Base-by-base conservation (phyloP, 2,113 vertebrate genomes). In the Anoura caudifer region DNA sequence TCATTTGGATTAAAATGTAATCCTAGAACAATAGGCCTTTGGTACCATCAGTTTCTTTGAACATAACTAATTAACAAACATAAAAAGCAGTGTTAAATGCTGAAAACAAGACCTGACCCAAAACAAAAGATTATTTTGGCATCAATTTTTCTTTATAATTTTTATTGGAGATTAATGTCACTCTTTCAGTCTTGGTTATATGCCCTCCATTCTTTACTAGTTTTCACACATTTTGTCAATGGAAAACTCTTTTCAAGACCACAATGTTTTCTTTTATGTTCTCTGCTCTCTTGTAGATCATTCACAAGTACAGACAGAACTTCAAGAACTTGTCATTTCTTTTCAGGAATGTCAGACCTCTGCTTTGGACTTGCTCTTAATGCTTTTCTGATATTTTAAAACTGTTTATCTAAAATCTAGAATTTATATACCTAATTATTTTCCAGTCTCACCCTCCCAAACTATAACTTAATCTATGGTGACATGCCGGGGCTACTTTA, bases 181-280 rank as follows among this genome's bases (percentile, higher is more conserved):
- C 14, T 73, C 4, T 31, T 73, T 72, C 11, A 41, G 13, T 43
- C 19, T 87, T 94, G 9, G 19, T 50, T 47, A 31, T 36, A 7
- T 67, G 7, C 1, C 3, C 7, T 43, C 9, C 19, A 17, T 41
- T 33, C 9, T 45, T 86, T 59, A 50, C 73, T 22, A 43, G 13
- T 87, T 87, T 61, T 56, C 13, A 61, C n/a, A 67, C 0, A 41
- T 54, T 59, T 72, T 41, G 1, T 82, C 79, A 24, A 38, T 2
- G 7, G 7, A 69, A 54, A 65, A 52, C 0, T 1, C 1, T 14
- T 73, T 54, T 84, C 22, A 43, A 33, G 8, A 43, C 1, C 0
- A 33, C 11, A 14, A 14, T 50, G 22, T 59, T 80, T 87, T 82
- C 31, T 52, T 75, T 38, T 75, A 10, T 17, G 4, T 90, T 19